phyloP scores from a whole-genome alignment of 1,140 invertebrate species.

The Formica selysi region DNA sequence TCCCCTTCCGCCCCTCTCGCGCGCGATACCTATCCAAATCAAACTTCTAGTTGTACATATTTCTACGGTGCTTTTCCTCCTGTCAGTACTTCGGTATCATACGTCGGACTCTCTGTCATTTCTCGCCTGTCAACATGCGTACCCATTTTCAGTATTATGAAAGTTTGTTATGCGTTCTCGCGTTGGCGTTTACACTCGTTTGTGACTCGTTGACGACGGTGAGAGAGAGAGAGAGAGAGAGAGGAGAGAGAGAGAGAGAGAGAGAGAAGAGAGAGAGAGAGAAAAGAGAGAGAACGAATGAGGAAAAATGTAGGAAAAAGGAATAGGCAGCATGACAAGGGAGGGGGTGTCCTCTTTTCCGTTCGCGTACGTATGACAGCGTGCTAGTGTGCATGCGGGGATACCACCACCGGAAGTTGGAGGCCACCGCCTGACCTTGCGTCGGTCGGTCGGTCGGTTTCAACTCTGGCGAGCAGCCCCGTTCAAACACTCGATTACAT shows the following conservation, averaged over 20 bases:
- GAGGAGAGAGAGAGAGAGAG: background rate
- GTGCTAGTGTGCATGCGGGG: conserved; percentile 69
- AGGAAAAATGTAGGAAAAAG: conserved; percentile 41
- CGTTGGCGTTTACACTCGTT: conserved; percentile 27
- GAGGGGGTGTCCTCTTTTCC: conserved; percentile 68
- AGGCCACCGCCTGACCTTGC: conserved; percentile 86
- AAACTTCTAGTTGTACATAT: conserved; percentile 39
- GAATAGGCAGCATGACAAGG: conserved; percentile 45
- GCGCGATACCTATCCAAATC: conserved; percentile 26
- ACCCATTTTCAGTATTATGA: conserved; percentile 41
- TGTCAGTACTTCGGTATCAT: conserved; percentile 28
- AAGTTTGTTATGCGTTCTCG: conserved; percentile 11
- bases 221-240: background rate
- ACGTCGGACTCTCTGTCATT: conserved; percentile 39
- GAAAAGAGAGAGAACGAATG: conserved; percentile 31
- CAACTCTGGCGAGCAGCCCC: conserved; percentile 76
- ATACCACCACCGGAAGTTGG: conserved; percentile 85
- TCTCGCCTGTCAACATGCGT: conserved; percentile 37
- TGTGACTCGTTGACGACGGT: background rate
- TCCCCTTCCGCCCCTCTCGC: background rate
- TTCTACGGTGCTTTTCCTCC: conserved; percentile 38
- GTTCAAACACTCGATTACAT: conserved; percentile 76
- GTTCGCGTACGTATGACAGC: conserved; percentile 66
- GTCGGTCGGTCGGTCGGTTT: conserved; percentile 75
- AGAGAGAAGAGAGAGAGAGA: too few relatives aligned